Conservation (phyloP, 2,888 invertebrate species). For the Dysmachus trigonus region DNA sequence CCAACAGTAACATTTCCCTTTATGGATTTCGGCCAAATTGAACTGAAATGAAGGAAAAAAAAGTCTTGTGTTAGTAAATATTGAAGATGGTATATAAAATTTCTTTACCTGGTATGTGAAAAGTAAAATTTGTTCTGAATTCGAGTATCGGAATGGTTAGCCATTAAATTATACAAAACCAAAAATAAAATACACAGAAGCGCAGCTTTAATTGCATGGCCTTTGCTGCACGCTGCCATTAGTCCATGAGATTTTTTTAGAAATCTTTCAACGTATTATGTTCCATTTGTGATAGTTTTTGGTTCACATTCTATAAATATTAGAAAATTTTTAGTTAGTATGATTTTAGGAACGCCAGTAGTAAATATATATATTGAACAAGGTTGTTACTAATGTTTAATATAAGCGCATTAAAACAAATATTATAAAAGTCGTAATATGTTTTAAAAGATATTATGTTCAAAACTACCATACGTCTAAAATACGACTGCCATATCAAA, state of each 20-base stretch:
- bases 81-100: neutral
- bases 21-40: slow-evolving; percentile 49
- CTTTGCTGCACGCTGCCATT: slow-evolving; percentile 55
- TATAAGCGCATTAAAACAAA: too few relatives aligned
- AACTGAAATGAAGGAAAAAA: slow-evolving; percentile 43
- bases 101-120: slow-evolving; percentile 57
- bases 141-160: slow-evolving; percentile 58
- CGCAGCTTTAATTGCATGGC: slow-evolving; percentile 56
- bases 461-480: too few relatives aligned
- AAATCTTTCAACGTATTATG: neutral
- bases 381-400: too few relatives aligned
- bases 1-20: neutral
- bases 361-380: too few relatives aligned
- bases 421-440: too few relatives aligned
- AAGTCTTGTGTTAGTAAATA: neutral
- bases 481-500: too few relatives aligned
- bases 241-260: slow-evolving; percentile 4
- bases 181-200: slow-evolving; percentile 58
- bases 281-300: neutral
- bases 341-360: too few relatives aligned
- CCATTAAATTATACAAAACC: slow-evolving; percentile 56
- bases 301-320: neutral
- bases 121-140: slow-evolving; percentile 56
- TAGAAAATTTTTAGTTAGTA: neutral
- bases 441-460: too few relatives aligned